Evolutionary conservation across 1,140 invertebrate species (phyloP).

Genomic region (Caenorhabditis brenneri): DNA sequence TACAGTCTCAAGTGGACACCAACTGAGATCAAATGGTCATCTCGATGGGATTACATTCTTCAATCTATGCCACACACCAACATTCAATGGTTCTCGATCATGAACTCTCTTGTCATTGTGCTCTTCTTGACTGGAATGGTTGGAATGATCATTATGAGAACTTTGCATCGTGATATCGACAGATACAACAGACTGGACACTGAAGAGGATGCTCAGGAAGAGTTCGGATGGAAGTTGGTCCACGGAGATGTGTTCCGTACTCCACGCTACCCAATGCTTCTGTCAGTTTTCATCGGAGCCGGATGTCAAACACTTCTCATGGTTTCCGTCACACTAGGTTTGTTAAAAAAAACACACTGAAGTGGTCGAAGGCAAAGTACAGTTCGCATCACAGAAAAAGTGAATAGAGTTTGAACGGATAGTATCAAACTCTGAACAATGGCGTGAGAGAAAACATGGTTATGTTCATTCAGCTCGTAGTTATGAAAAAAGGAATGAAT

Average conservation of each 20-base stretch:
- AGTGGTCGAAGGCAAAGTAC: not conserved
- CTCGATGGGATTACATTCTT: conserved; percentile 97
- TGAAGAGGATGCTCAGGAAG: conserved; percentile 92
- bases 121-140: conserved; percentile 88
- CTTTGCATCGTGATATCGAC: conserved; percentile 96
- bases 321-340: conserved; percentile 76
- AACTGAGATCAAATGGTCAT: conserved; percentile 95
- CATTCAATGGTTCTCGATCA: conserved; percentile 77
- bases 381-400: too few species aligned
- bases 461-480: too few species aligned
- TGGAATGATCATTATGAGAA: conserved; percentile 96
- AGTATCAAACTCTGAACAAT: too few species aligned
- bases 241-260: conserved; percentile 93
- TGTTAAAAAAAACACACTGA: too few species aligned
- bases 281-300: conserved; percentile 91
- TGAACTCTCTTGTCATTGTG: conserved; percentile 76
- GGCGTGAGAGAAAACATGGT: too few species aligned
- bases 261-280: conserved; percentile 92
- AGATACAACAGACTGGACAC: conserved; percentile 88
- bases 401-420: too few species aligned
- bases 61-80: conserved; percentile 97
- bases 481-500: too few species aligned
- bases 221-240: conserved; percentile 98
- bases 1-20: conserved; percentile 84
- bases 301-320: conserved; percentile 86